Evolutionary conservation across 2,113 vertebrate species (phyloP), one percentile per base, ranked within the genome.

Genomic region (Puntigrus tetrazona): DNA sequence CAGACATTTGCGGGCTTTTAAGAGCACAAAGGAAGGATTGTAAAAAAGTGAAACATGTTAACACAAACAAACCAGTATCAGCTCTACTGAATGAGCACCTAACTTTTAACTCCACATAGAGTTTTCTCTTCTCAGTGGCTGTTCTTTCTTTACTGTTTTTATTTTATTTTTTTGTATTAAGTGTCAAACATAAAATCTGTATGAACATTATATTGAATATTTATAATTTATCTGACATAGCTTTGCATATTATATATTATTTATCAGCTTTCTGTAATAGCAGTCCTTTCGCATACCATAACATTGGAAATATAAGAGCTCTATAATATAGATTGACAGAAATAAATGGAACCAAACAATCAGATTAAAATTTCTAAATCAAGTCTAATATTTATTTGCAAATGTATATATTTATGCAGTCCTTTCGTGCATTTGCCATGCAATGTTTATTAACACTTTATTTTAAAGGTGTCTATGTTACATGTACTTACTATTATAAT

Each of bases 21-120:
- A 84, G 47, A 84, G 73, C 25, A 76, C 73, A 67, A 77, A 69
- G 20, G 43, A 55, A 77, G 73, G 82, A 36, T 63, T 77, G 59
- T 84, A 77, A 77, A 77, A 77, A 84, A 61, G 36, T 84, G 27
- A 74, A 75, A 65, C 22, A 25, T 29, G 55, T 77, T 67, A 38
- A 76, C 47, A 57, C 73, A 74, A 65, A 61, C 59, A 84, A 65
- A 45, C 59, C 29, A 4, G 57, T 59, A 59, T 78, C 52, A 78
- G 76, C 34, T 36, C 31, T 57, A 55, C 34, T 78, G n/a, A 59
- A 27, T 14, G 52, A 61, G 55, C 76, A 78, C 55, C 55, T 61
- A 47, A 36, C 22, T 78, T 78, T 36, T 31, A 77, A 76, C 50
- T 57, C n/a, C 10, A 78, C 75, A 38, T 3, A 11, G 25, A 63